A percentile compares a stretch with the other conserved stretches of the same genome.
Evolutionary conservation across 2,113 vertebrate species (phyloP).

Genomic region (Tragelaphus imberbis): DNA sequence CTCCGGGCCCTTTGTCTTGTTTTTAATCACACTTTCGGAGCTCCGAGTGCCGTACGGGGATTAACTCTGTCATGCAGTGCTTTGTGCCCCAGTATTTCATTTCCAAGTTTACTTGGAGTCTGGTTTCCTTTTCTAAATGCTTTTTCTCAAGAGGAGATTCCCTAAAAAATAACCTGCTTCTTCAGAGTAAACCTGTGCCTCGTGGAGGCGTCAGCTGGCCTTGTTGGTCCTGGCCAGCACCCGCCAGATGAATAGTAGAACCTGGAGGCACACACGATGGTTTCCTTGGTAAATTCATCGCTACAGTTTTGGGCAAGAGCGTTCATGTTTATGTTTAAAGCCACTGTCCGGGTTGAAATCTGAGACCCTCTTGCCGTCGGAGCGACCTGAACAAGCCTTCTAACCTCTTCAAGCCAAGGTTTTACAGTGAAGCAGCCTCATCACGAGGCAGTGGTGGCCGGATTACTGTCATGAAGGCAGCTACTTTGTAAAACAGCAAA

Average conservation of each 20-base stretch:
- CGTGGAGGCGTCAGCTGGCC: background rate
- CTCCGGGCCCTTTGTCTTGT: accelerated
- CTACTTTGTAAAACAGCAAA: no score
- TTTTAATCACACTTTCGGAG: background rate
- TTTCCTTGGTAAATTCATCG: accelerated
- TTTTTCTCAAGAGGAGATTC: background rate
- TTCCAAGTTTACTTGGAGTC: background rate
- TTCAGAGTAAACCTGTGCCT: background rate
- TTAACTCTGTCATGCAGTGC: background rate
- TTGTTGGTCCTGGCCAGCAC: accelerated
- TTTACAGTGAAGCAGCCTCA: background rate
- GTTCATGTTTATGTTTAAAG: background rate
- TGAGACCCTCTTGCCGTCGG: background rate
- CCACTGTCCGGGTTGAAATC: background rate
- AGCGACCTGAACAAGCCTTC: background rate
- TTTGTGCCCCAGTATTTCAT: background rate
- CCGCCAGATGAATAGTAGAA: accelerated
- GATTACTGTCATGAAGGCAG: background rate
- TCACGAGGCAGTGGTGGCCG: accelerated
- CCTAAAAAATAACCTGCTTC: background rate
- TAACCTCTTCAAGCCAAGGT: background rate
- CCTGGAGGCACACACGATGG: accelerated
- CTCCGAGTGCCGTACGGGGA: accelerated
- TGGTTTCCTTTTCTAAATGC: background rate
- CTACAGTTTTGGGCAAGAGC: background rate